Evolutionary conservation across 2,888 invertebrate genomes (phyloP).

Genomic region (Polyommatus iphigenia): DNA sequence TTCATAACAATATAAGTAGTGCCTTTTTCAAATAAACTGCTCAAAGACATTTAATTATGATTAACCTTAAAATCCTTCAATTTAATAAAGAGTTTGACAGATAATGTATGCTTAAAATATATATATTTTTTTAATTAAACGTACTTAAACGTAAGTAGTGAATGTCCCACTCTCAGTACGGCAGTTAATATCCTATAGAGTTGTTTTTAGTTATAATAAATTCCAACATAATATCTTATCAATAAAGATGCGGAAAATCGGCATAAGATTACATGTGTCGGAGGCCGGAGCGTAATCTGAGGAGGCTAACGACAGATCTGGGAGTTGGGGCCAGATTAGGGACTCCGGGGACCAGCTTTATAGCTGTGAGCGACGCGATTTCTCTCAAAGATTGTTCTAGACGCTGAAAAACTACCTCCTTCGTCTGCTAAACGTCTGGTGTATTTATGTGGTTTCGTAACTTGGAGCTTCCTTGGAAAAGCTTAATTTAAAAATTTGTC

Average conservation of each 20-base stretch:
- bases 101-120: no score
- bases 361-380: constrained; percentile 14
- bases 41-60: no score
- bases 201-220: no score
- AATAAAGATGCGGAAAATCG: constrained; percentile 21
- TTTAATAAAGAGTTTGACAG: no score
- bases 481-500: neutral
- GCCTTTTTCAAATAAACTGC: no score
- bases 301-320: constrained; percentile 29
- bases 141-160: no score
- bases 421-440: neutral
- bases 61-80: no score
- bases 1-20: no score
- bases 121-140: no score
- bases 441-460: neutral
- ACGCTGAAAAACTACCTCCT: neutral
- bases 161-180: no score
- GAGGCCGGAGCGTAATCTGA: constrained; percentile 26
- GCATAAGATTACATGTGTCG: constrained; percentile 16
- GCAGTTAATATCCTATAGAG: no score
- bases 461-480: neutral
- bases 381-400: constrained; percentile 3
- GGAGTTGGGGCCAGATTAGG: constrained; percentile 24
- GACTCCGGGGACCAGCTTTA: constrained; percentile 9
- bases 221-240: neutral